Base-by-base conservation (phyloP, 2,113 vertebrate genomes). In the Psittacara wagleri region DNA sequence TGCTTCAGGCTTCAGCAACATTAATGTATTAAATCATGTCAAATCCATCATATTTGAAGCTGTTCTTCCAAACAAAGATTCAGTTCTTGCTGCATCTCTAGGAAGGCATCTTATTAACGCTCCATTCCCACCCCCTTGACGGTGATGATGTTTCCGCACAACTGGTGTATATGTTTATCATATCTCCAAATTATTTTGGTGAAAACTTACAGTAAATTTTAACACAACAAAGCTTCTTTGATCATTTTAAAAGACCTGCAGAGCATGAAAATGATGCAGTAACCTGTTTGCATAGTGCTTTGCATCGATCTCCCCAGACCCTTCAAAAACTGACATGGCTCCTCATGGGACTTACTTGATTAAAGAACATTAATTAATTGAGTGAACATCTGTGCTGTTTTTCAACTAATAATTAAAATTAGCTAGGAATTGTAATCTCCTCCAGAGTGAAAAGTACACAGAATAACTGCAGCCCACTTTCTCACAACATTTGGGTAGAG, bases 311-410 rank as follows among this genome's bases (percentile, higher is more conserved):
- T 94, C 69, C 70, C n/a, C 5, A 3, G 64, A 68, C 44, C 90
- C 85, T 37, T 80, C 78, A 94, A 95, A 97, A 94, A 79, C 41
- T 37, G 51, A 74, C 78, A 62, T 18, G 4, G 39, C n/a, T 94
- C 31, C 89, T 91, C 84, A 67, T 83, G 84, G 69, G 93, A 86
- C 67, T 92, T 55, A 33, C 41, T 85, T 84, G 66, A 89, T 94
- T 96, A 92, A 95, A 94, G 78, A 96, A 91, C 90, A 95, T 88
- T 93, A 94, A 96, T 94, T 96, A 96, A 96, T 84, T 95, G 57
- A 96, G 54, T 39, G 86, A 97, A 94, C 86, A 96, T 92, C 96
- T 95, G 96, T 49, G 81, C 83, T 92, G 80, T 27, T 95, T 94
- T 94, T 61, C 92, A 85, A 88, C 57, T 87, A 96, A 79, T 87